Percentiles rank a stretch among this genome's conserved stretches.
phyloP scores from a whole-genome alignment of 2,797 vertebrate species.

The Darevskia mixta region DNA sequence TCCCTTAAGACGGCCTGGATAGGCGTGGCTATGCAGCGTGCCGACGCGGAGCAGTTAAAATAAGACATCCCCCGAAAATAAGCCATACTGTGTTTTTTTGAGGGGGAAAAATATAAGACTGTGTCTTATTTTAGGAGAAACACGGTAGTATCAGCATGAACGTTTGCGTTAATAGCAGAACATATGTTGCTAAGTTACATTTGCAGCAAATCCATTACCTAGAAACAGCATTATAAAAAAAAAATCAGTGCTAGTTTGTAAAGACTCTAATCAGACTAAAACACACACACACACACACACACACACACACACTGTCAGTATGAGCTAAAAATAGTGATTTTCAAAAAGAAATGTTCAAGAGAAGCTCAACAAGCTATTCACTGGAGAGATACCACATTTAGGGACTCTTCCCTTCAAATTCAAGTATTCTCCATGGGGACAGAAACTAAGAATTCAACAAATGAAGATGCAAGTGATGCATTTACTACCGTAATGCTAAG shows the following conservation, averaged over 20 bases:
- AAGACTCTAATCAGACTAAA: background rate
- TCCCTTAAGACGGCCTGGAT: no score
- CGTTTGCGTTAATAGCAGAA: background rate
- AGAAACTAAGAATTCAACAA: background rate
- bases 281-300: no score
- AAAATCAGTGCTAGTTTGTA: background rate
- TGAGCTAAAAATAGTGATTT: background rate
- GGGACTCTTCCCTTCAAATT: background rate
- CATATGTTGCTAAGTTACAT: background rate
- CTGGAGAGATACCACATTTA: background rate
- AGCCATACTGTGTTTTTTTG: no score
- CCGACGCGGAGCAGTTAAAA: no score
- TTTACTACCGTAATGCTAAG: background rate
- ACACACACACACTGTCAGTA: background rate
- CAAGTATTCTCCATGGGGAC: background rate
- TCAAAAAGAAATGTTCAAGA: background rate
- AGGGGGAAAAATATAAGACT: no score
- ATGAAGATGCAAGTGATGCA: background rate
- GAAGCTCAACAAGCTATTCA: background rate
- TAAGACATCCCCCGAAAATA: no score
- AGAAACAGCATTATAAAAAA: background rate
- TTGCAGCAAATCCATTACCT: background rate
- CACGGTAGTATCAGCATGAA: background rate
- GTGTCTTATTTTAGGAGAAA: no score
- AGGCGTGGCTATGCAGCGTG: no score